Conservation (phyloP, 2,113 vertebrate species). For the Balaeniceps rex region DNA sequence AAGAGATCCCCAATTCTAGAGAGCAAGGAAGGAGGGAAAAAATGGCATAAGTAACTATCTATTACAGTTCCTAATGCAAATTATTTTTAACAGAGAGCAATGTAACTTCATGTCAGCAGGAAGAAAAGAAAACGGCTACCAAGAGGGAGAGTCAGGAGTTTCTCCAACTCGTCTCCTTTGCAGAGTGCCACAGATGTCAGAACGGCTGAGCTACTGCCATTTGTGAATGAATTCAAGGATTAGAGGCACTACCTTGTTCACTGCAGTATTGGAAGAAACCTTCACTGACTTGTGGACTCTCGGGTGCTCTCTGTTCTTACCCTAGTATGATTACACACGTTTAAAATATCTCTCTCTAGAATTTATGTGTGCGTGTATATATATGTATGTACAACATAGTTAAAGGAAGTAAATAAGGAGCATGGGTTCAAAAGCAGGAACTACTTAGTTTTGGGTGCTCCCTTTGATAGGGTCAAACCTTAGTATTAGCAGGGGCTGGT, state of each 20-base stretch:
- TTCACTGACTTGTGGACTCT: neutral
- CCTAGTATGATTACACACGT: neutral
- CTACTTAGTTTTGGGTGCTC: neutral
- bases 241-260: neutral
- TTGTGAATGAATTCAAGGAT: neutral
- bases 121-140: neutral
- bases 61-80: neutral
- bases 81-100: neutral
- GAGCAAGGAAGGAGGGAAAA: neutral
- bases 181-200: neutral
- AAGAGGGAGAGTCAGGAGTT: neutral
- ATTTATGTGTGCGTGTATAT: neutral
- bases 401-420: neutral
- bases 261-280: neutral
- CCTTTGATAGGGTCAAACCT: neutral
- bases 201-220: neutral
- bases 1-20: slow-evolving; percentile 2
- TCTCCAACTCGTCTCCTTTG: neutral
- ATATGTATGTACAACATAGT: neutral
- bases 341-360: neutral
- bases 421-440: neutral
- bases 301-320: neutral
- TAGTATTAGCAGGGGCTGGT: neutral
- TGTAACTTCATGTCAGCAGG: neutral
- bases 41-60: neutral